These are phyloP conservation scores for Spilosoma lubricipeda DNA, from an alignment of 2,888 invertebrate genomes.

Conservation along the genomic window DNA sequence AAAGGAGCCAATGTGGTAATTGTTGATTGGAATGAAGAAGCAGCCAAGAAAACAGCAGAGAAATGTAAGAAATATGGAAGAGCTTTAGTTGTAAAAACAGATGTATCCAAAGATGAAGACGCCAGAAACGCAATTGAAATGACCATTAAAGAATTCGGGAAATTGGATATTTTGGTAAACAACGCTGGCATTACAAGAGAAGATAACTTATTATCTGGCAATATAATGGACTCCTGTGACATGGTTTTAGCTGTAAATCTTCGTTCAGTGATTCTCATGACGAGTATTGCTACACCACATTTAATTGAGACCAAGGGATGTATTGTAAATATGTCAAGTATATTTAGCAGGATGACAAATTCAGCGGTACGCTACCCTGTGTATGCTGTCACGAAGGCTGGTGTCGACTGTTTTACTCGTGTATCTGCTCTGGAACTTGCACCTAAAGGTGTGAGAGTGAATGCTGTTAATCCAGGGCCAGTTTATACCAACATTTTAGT, in stretches of 20 bases:
- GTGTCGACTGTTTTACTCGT: constrained; percentile 29
- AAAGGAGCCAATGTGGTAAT: constrained; percentile 60
- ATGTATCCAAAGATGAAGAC: constrained; percentile 41
- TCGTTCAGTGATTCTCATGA: constrained; percentile 46
- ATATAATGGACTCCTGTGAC: constrained; percentile 45
- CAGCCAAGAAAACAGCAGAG: constrained; percentile 24
- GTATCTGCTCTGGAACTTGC: constrained; percentile 27
- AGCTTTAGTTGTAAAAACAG: constrained; percentile 7
- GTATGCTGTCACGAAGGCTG: constrained; percentile 31
- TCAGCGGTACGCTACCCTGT: background rate
- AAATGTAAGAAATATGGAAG: constrained; percentile 8
- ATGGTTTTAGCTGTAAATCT: constrained; percentile 51
- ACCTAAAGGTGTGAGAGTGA: constrained; percentile 31
- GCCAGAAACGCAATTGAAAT: constrained; percentile 43
- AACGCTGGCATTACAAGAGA: constrained; percentile 34
- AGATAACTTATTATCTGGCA: constrained; percentile 16
- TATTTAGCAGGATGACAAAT: constrained; percentile 1
- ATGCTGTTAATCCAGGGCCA: constrained; percentile 36
- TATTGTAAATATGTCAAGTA: constrained; percentile 6
- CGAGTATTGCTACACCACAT: constrained; percentile 49
- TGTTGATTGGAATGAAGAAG: constrained; percentile 57
- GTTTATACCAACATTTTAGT: constrained; percentile 20
- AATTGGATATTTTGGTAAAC: constrained; percentile 55
- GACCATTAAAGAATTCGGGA: constrained; percentile 49
- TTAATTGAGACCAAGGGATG: constrained; percentile 54